Evolutionary conservation across 2,113 vertebrate species (phyloP), one percentile per base, ranked within the genome.

Genomic region (Syngnathus typhle): DNA sequence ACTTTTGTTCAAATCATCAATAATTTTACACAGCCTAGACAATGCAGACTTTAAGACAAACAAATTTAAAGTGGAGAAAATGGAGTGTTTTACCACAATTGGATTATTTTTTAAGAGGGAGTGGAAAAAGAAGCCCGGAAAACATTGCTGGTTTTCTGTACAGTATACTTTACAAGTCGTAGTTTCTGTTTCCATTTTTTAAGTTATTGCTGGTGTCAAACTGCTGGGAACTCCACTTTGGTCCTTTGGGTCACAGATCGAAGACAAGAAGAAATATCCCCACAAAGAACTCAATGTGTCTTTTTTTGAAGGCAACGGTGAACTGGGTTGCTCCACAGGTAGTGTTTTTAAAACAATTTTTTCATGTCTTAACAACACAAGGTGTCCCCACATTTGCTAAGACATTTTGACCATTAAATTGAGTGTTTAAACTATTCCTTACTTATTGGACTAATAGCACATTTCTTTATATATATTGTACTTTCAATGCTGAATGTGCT

Each of bases 1-100:
- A 84, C 77, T 76, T 55, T 72, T 67, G 39, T 74, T 67, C 68
- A 82, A 86, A 84, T 89, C 69, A 77, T 82, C 72, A 77, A 74
- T 79, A 87, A 82, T 74, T 87, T 87, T 88, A 90, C 85, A 89
- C 66, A 60, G 9, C 59, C 7, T 37, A 39, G 59, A 80, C 51
- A 74, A 88, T 81, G 76, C 67, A 68, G 76, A 84, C 82, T 85
- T 82, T 82, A 73, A 84, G 72, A 87, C 61, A 68, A 65, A 67
- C 55, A 66, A 69, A 71, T 7, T 39, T 7, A 63, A 67, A 58
- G 56, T 51, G 72, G 64, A 79, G 54, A 60, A 55, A 70, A 81
- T 68, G 66, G 74, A 72, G 63, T 58, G 46, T 75, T 79, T 73
- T 71, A 80, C 73, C 69, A 77, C 68, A 58, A 67, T 63, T 73